Conservation (phyloP, 2,113 vertebrate species). For the Geococcyx californianus region DNA sequence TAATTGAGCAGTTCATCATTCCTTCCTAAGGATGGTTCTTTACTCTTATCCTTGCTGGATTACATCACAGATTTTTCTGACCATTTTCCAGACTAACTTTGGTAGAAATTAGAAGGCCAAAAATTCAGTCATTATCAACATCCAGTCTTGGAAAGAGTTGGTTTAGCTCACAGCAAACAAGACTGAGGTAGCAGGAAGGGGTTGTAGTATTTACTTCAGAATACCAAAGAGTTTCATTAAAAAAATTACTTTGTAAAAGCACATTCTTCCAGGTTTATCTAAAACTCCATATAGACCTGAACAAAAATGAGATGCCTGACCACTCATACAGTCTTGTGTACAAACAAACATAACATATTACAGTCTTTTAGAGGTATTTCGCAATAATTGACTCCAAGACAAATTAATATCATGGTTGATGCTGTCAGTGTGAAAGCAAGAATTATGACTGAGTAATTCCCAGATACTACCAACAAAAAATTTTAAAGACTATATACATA, state of each 20-base stretch:
- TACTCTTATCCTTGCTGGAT: neutral
- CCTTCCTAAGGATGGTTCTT: neutral
- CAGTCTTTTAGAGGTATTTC: slow-evolving; percentile 4
- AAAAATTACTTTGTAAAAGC: slow-evolving; percentile 76
- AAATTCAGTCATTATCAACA: neutral
- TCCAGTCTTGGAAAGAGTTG: neutral
- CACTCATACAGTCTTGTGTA: slow-evolving; percentile 75
- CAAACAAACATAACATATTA: slow-evolving; percentile 76
- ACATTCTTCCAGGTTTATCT: slow-evolving; percentile 81
- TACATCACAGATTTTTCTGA: neutral
- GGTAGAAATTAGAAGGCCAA: neutral
- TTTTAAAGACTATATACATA: neutral
- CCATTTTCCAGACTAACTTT: neutral
- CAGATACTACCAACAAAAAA: neutral
- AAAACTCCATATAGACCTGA: slow-evolving; percentile 73
- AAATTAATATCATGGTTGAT: neutral
- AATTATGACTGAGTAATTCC: neutral
- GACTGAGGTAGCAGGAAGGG: neutral
- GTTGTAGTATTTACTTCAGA: slow-evolving; percentile 55
- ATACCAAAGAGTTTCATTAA: slow-evolving; percentile 76
- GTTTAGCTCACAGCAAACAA: neutral
- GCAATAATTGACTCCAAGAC: neutral
- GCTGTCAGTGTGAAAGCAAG: neutral
- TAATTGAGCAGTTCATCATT: neutral
- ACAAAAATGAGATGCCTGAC: slow-evolving; percentile 77